Conservation (phyloP, 2,113 vertebrate species). For the Scartelaos histophorus region DNA sequence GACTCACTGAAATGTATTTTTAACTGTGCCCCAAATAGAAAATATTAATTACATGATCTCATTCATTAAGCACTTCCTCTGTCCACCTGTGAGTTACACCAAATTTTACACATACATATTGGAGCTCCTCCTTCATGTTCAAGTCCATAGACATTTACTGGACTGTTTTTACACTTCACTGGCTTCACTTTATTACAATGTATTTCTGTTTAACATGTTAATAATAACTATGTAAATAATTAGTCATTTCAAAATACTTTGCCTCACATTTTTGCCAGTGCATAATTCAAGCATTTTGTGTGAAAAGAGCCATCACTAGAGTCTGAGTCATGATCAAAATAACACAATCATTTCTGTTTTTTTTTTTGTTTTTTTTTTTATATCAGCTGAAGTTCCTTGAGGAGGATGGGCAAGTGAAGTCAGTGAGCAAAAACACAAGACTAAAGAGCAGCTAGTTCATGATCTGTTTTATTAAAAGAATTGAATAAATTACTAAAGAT, state of each 20-base stretch:
- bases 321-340: neutral
- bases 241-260: neutral
- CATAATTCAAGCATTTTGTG: neutral
- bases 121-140: too few species aligned
- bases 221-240: neutral
- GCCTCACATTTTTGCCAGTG: too few species aligned
- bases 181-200: neutral
- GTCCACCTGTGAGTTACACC: neutral
- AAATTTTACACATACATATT: neutral
- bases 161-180: neutral
- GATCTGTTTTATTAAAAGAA: neutral
- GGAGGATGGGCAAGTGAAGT: neutral
- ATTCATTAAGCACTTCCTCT: constrained; percentile 1
- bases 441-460: neutral
- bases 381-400: neutral
- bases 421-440: neutral
- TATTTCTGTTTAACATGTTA: neutral
- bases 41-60: constrained; percentile 32
- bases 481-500: neutral
- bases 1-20: constrained; percentile 26
- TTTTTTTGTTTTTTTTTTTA: neutral
- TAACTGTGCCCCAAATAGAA: constrained; percentile 7
- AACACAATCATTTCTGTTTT: neutral
- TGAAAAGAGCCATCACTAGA: neutral
- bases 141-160: too few species aligned